A percentile compares a stretch with the other conserved stretches of the same genome.
These are phyloP conservation scores for Listronotus oregonensis DNA, from an alignment of 1,140 invertebrate genomes.

Conservation along the genomic window DNA sequence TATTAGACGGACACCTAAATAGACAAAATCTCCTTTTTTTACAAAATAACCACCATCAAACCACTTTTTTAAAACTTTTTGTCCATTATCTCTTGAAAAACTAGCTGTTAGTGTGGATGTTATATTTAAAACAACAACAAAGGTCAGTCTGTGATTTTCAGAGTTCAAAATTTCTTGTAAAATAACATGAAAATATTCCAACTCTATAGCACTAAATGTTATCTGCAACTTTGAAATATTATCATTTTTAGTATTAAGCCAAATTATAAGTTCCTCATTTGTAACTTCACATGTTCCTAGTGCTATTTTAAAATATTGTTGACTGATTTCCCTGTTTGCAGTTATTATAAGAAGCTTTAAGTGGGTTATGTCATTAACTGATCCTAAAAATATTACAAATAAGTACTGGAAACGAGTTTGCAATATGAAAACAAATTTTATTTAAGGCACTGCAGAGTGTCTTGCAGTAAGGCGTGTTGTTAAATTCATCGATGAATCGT, in stretches of 20 bases:
- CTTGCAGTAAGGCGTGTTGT: too few relatives aligned
- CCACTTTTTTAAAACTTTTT: constrained; percentile 45
- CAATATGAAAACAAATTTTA: not conserved
- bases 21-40: constrained; percentile 32
- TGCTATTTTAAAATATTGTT: constrained; percentile 44
- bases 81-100: constrained; percentile 39
- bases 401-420: not conserved
- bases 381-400: constrained; percentile 22
- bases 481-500: too few relatives aligned
- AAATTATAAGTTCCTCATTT: constrained; percentile 37
- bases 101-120: constrained; percentile 39
- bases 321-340: constrained; percentile 44
- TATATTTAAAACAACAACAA: constrained; percentile 42
- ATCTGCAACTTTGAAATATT: constrained; percentile 40
- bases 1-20: constrained; percentile 44
- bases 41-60: constrained; percentile 42
- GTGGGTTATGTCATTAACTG: constrained; percentile 22
- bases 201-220: constrained; percentile 39
- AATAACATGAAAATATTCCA: constrained; percentile 48
- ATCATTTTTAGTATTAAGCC: constrained; percentile 46
- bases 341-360: constrained; percentile 38
- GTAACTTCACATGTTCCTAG: constrained; percentile 45
- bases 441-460: not conserved
- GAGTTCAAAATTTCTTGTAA: constrained; percentile 44
- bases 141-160: constrained; percentile 35